Evolutionary conservation across 2,888 invertebrate genomes (phyloP).

Genomic region (Lasiommata megera): DNA sequence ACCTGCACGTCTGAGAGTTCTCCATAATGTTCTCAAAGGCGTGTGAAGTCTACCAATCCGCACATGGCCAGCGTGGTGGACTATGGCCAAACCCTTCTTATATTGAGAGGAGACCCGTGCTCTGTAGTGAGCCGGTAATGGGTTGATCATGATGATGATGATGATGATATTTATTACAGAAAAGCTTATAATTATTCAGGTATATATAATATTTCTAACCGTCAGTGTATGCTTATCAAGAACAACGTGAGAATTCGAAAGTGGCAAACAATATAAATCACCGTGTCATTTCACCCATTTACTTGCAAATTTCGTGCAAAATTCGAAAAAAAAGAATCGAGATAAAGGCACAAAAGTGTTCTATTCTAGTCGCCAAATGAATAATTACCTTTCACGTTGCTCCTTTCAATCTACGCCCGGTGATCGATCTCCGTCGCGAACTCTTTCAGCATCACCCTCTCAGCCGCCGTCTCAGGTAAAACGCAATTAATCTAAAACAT

Average conservation of each 20-base stretch:
- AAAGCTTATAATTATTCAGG: too few relatives aligned
- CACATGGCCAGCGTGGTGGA: too few relatives aligned
- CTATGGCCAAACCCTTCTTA: too few relatives aligned
- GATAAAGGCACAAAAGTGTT: slow-evolving; percentile 80
- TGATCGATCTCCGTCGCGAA: slow-evolving; percentile 79
- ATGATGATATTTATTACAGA: too few relatives aligned
- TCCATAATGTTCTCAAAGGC: too few relatives aligned
- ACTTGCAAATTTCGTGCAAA: slow-evolving; percentile 80
- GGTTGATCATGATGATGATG: too few relatives aligned
- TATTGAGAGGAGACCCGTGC: too few relatives aligned
- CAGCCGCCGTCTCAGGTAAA: slow-evolving; percentile 72
- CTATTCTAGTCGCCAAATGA: slow-evolving; percentile 81
- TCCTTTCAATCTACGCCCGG: slow-evolving; percentile 77
- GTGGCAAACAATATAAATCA: slow-evolving; percentile 70
- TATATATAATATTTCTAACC: background rate
- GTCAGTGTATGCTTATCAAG: background rate
- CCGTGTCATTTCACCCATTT: slow-evolving; percentile 76
- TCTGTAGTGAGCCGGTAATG: too few relatives aligned
- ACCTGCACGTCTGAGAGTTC: too few relatives aligned
- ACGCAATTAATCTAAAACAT: slow-evolving; percentile 80
- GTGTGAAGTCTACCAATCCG: too few relatives aligned
- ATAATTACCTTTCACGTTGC: slow-evolving; percentile 80
- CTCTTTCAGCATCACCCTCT: slow-evolving; percentile 80
- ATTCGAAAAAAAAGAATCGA: slow-evolving; percentile 69
- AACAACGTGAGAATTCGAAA: slow-evolving; percentile 63